A percentile compares a stretch with the other conserved stretches of the same genome.
Conservation (phyloP, 2,888 invertebrate species). For the Diplolepis rosae region DNA sequence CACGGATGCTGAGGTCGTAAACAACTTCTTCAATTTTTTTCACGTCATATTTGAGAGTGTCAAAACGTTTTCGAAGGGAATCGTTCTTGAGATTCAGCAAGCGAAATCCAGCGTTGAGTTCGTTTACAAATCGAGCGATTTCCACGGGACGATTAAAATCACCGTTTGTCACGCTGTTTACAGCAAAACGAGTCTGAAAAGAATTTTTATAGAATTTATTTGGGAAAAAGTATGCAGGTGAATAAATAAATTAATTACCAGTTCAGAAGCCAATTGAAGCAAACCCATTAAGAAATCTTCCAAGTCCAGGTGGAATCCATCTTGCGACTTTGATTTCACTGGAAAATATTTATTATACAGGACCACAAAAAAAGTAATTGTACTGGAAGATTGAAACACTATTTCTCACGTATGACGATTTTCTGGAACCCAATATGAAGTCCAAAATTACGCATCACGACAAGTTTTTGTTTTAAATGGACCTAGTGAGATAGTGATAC, state of each 20-base stretch:
- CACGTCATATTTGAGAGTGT: constrained; percentile 91
- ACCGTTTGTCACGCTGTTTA: constrained; percentile 89
- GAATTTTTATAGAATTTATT: constrained; percentile 2
- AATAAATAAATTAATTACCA: constrained; percentile 75
- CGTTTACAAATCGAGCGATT: constrained; percentile 89
- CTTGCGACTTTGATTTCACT: constrained; percentile 79
- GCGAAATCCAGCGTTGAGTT: constrained; percentile 92
- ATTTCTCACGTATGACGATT: too few species aligned
- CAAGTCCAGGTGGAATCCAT: constrained; percentile 92
- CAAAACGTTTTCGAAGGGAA: constrained; percentile 88
- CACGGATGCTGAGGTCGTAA: constrained; percentile 89
- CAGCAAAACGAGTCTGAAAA: constrained; percentile 83
- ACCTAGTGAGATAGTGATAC: too few species aligned
- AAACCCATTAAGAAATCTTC: constrained; percentile 93
- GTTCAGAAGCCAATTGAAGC: constrained; percentile 87
- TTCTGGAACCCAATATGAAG: too few species aligned
- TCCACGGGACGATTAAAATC: constrained; percentile 87
- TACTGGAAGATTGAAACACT: too few species aligned
- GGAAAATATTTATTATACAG: constrained; percentile 5
- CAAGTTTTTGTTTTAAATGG: too few species aligned
- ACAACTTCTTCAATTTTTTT: constrained; percentile 96
- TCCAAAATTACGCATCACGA: too few species aligned
- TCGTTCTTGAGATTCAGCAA: constrained; percentile 94
- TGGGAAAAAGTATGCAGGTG: background rate
- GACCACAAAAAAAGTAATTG: too few species aligned